These are phyloP conservation scores for Adrianichthys oophorus DNA, from an alignment of 2,797 vertebrate species.

Conservation along the genomic window DNA sequence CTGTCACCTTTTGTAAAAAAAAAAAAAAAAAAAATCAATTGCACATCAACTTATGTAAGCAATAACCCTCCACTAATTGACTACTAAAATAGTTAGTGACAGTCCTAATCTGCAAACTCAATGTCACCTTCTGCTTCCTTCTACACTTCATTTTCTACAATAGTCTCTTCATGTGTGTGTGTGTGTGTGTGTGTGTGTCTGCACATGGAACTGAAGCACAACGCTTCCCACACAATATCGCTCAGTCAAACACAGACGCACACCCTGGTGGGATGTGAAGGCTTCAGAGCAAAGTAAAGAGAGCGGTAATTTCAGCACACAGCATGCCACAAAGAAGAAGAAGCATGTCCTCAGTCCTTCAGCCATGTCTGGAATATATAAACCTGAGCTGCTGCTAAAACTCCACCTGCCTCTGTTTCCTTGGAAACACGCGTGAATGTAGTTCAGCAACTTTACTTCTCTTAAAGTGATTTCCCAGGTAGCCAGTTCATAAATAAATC, in stretches of 20 bases:
- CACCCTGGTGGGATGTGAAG: slow-evolving; percentile 54
- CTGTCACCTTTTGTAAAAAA: too few species aligned
- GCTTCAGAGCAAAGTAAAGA: slow-evolving; percentile 45
- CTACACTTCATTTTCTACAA: slow-evolving; percentile 23
- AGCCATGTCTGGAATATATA: slow-evolving; percentile 56
- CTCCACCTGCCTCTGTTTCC: slow-evolving; percentile 23
- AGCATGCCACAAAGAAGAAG: slow-evolving; percentile 55
- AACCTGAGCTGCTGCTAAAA: slow-evolving; percentile 23
- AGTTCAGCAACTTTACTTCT: slow-evolving; percentile 33
- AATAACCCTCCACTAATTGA: too few species aligned
- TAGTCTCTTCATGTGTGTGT: slow-evolving; percentile 44
- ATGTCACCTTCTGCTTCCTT: slow-evolving; percentile 3
- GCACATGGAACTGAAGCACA: slow-evolving; percentile 24
- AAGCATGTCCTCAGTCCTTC: slow-evolving; percentile 53
- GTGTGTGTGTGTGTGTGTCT: slow-evolving; percentile 13
- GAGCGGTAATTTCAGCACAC: slow-evolving; percentile 58
- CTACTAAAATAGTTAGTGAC: too few species aligned
- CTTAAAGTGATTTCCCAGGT: slow-evolving; percentile 33
- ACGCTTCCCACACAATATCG: slow-evolving; percentile 18
- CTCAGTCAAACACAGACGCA: slow-evolving; percentile 32
- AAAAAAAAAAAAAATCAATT: too few species aligned
- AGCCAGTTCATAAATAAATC: slow-evolving; percentile 50
- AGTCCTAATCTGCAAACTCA: slow-evolving; percentile 6
- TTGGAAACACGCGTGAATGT: slow-evolving; percentile 36
- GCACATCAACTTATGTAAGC: too few species aligned